phyloP scores from a whole-genome alignment of 2,888 invertebrate species.

The Cryptosula pallasiana region DNA sequence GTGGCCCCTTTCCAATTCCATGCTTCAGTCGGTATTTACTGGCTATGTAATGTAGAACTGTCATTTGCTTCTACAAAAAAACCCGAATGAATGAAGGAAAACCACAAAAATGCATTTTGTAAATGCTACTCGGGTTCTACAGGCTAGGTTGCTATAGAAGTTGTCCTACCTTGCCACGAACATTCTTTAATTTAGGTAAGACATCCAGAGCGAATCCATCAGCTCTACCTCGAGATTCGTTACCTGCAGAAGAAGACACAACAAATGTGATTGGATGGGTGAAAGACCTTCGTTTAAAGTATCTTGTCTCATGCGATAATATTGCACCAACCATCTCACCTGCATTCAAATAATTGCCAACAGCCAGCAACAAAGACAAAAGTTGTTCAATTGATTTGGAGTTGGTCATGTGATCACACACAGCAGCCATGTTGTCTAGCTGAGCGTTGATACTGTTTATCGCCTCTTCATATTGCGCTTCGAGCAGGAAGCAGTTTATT shows the following conservation, averaged over 20 bases:
- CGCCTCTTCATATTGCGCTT: slow-evolving; percentile 2
- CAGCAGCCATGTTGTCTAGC: neutral
- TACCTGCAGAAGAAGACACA: too few relatives aligned
- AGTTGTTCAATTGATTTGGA: neutral
- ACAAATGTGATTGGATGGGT: too few relatives aligned
- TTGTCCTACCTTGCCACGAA: neutral
- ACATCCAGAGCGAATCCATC: slow-evolving; percentile 9
- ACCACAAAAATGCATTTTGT: too few relatives aligned
- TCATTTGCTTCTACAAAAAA: slow-evolving; percentile 12
- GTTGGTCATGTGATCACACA: neutral
- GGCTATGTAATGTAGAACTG: neutral
- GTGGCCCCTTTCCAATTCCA: neutral
- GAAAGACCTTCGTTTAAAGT: too few relatives aligned
- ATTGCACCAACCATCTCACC: too few relatives aligned
- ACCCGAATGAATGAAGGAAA: too few relatives aligned
- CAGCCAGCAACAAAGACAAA: neutral
- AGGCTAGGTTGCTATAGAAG: neutral
- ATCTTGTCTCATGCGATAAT: too few relatives aligned
- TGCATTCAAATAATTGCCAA: slow-evolving; percentile 11
- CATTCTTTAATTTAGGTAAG: slow-evolving; percentile 2
- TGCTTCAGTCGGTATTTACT: neutral
- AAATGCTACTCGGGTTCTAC: too few relatives aligned
- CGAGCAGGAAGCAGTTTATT: slow-evolving; percentile 10
- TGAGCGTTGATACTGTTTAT: neutral
- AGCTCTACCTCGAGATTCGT: neutral